These are phyloP conservation scores for Sipha flava DNA, from an alignment of 1,140 invertebrate genomes.

Conservation along the genomic window DNA sequence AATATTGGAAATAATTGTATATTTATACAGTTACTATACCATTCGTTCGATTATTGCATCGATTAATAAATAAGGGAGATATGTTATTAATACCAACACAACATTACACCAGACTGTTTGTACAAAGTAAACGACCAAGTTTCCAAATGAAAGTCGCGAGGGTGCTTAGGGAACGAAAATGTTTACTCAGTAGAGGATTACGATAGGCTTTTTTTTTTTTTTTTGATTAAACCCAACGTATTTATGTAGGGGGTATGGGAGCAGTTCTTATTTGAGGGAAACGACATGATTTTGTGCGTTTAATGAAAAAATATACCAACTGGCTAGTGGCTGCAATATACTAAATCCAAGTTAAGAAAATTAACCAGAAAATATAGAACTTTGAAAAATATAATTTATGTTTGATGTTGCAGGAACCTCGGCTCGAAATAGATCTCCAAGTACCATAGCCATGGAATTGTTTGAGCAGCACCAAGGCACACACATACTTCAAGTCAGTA, in stretches of 20 bases:
- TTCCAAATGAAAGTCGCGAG: constrained; percentile 16
- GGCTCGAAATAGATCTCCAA: constrained; percentile 55
- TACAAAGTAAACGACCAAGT: constrained; percentile 8
- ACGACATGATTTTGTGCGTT: constrained; percentile 15
- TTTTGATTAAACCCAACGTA: constrained; percentile 27
- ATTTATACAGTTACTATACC: not conserved
- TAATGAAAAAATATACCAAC: constrained; percentile 21
- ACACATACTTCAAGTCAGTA: constrained; percentile 84
- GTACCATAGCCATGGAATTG: constrained; percentile 67
- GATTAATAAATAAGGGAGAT: constrained; percentile 14
- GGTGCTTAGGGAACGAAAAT: constrained; percentile 1
- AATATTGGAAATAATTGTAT: no score
- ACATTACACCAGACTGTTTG: not conserved
- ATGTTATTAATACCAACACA: not conserved
- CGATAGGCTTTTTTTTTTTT: constrained; percentile 12
- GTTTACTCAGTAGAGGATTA: constrained; percentile 24
- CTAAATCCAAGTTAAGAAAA: not conserved
- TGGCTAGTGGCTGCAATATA: not conserved
- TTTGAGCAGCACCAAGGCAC: constrained; percentile 95
- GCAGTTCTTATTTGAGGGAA: not conserved
- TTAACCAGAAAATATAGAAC: not conserved
- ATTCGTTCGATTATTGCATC: not conserved
- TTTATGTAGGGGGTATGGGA: not conserved
- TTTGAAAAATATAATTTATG: not conserved
- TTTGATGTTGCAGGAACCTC: constrained; percentile 62